A percentile compares a stretch with the other conserved stretches of the same genome.
phyloP scores from a whole-genome alignment of 2,888 invertebrate species.

The Eucriotettix oculatus region DNA sequence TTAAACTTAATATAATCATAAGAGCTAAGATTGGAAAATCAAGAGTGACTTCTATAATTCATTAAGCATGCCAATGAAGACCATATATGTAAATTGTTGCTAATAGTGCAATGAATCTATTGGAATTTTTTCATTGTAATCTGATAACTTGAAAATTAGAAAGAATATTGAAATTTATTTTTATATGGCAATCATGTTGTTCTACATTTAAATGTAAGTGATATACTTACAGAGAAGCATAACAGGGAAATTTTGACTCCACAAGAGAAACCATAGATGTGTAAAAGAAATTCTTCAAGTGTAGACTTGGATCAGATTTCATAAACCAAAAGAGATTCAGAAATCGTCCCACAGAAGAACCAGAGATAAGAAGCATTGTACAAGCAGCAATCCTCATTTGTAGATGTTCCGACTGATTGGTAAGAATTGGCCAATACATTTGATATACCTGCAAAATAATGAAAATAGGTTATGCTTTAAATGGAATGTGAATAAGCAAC shows the following conservation, averaged over 20 bases:
- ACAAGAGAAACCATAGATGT: slow-evolving; percentile 51
- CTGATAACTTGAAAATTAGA: too few relatives aligned
- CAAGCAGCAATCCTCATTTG: slow-evolving; percentile 50
- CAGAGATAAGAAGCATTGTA: slow-evolving; percentile 43
- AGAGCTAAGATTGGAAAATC: too few relatives aligned
- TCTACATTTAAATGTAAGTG: neutral
- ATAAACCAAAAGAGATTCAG: slow-evolving; percentile 53
- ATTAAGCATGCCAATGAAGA: too few relatives aligned
- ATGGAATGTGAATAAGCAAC: too few relatives aligned
- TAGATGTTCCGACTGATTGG: slow-evolving; percentile 44
- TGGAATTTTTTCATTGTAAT: too few relatives aligned
- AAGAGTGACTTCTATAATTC: too few relatives aligned
- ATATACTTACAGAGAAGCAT: slow-evolving; percentile 42
- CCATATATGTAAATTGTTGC: too few relatives aligned
- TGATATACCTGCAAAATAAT: slow-evolving; percentile 30
- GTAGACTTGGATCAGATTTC: slow-evolving; percentile 38
- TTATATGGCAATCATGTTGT: neutral
- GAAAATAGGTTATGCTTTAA: too few relatives aligned
- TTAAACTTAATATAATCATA: too few relatives aligned
- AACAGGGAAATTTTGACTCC: slow-evolving; percentile 47
- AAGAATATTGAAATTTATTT: neutral
- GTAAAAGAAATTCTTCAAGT: slow-evolving; percentile 53
- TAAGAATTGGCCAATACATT: slow-evolving; percentile 50
- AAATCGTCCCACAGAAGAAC: slow-evolving; percentile 45
- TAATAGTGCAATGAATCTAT: too few relatives aligned